A percentile compares a stretch with the other conserved stretches of the same genome.
Evolutionary conservation across 2,797 vertebrate species (phyloP).

Genomic region (Phrynocephalus guinanensis): DNA sequence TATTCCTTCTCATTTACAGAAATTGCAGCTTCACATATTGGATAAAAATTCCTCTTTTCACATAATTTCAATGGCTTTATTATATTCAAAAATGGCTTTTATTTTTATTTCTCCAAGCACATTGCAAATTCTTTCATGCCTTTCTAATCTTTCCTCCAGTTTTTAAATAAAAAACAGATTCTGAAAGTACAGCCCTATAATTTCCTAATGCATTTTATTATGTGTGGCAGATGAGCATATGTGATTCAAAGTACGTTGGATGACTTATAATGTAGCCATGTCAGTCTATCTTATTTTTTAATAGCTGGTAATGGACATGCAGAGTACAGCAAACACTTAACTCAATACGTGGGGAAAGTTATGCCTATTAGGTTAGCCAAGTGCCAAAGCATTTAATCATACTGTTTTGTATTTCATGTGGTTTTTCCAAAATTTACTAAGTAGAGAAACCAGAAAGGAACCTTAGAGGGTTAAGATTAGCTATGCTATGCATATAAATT

Average conservation of each 20-base stretch:
- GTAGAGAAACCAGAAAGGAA: not conserved
- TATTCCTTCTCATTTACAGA: conserved; percentile 8
- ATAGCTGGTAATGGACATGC: not conserved
- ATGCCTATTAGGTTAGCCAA: not conserved
- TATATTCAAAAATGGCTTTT: not conserved
- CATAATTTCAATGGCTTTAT: conserved; percentile 24
- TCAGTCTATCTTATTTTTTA: not conserved
- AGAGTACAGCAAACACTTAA: not conserved
- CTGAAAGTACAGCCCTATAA: conserved; percentile 2
- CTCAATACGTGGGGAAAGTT: not conserved
- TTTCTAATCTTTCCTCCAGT: conserved; percentile 14
- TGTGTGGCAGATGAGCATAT: not conserved
- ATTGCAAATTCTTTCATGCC: not conserved
- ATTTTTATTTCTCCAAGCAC: not conserved
- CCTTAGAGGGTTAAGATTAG: not conserved
- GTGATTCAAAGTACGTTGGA: not conserved
- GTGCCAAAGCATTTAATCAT: not conserved
- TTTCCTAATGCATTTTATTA: conserved; percentile 22
- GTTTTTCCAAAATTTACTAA: not conserved
- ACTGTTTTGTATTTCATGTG: not conserved
- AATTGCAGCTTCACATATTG: conserved; percentile 4
- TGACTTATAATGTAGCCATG: not conserved
- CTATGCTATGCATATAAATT: not conserved
- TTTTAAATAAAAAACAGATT: not conserved
- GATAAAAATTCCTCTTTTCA: not conserved